Conservation (phyloP, 2,888 invertebrate species). For the Deilephila porcellus region DNA sequence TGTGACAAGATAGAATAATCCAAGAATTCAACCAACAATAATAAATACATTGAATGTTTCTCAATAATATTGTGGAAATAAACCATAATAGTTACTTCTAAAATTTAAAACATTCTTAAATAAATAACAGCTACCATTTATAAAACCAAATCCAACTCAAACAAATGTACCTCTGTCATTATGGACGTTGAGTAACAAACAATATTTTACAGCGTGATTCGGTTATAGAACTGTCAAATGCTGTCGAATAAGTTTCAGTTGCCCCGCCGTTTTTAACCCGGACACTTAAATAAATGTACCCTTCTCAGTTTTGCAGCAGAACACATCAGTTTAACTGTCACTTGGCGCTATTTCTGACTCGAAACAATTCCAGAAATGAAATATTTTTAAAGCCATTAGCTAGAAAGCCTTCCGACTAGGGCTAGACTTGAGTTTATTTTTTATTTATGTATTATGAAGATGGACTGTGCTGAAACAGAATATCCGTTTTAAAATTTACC, state of each 20-base stretch:
- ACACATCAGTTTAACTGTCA: slow-evolving; percentile 79
- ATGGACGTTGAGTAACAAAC: not conserved
- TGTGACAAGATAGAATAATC: no score
- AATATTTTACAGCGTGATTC: slow-evolving; percentile 13
- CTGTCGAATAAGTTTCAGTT: slow-evolving; percentile 45
- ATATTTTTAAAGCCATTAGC: slow-evolving; percentile 80
- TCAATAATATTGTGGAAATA: no score
- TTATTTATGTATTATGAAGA: slow-evolving; percentile 58
- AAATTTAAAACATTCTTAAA: no score
- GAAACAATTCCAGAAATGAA: slow-evolving; percentile 80
- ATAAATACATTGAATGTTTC: no score
- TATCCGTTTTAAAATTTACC: not conserved
- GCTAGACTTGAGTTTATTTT: slow-evolving; percentile 64
- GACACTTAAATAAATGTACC: slow-evolving; percentile 75
- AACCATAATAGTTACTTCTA: no score
- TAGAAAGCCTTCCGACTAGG: slow-evolving; percentile 72
- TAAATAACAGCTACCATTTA: not conserved
- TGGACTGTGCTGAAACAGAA: slow-evolving; percentile 8
- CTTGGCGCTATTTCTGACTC: slow-evolving; percentile 76
- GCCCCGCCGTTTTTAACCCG: slow-evolving; percentile 51
- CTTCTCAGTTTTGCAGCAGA: slow-evolving; percentile 61
- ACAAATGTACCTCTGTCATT: not conserved
- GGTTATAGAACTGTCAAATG: slow-evolving; percentile 28
- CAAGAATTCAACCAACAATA: no score
- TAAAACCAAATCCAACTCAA: not conserved